Conservation (phyloP, 2,797 vertebrate species). For the Leuciscus waleckii region DNA sequence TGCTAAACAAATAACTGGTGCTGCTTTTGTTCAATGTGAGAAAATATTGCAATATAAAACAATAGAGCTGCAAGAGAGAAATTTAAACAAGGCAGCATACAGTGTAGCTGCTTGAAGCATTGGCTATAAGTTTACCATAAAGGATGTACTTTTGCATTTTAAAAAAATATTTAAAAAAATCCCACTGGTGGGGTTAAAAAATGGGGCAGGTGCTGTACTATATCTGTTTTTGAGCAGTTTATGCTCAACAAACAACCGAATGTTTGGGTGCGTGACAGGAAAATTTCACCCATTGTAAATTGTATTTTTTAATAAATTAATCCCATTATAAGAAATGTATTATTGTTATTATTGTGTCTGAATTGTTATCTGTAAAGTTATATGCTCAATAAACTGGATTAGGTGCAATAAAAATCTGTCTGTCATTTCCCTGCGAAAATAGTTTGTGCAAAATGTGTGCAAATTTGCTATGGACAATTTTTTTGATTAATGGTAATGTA, state of each 20-base stretch:
- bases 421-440: neutral
- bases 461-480: neutral
- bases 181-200: constrained; percentile 43
- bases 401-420: constrained; percentile 29
- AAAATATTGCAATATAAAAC: constrained; percentile 59
- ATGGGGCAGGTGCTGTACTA: constrained; percentile 26
- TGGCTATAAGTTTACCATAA: constrained; percentile 33
- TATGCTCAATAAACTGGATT: constrained; percentile 46
- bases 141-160: constrained; percentile 30
- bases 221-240: constrained; percentile 33
- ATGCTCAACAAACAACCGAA: constrained; percentile 31
- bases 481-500: too few species aligned
- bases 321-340: constrained; percentile 56
- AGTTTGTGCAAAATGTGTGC: neutral
- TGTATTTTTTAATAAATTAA: constrained; percentile 68
- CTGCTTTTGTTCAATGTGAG: constrained; percentile 61
- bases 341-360: constrained; percentile 67
- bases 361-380: constrained; percentile 61
- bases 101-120: constrained; percentile 32
- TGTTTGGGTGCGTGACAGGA: constrained; percentile 30
- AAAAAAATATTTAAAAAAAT: constrained; percentile 5
- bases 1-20: constrained; percentile 57
- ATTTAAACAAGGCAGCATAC: constrained; percentile 10
- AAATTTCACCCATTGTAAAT: constrained; percentile 39
- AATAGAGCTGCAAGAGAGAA: constrained; percentile 47